Evolutionary conservation across 2,888 invertebrate genomes (phyloP).

Genomic region (Chrysomela aeneicollis): DNA sequence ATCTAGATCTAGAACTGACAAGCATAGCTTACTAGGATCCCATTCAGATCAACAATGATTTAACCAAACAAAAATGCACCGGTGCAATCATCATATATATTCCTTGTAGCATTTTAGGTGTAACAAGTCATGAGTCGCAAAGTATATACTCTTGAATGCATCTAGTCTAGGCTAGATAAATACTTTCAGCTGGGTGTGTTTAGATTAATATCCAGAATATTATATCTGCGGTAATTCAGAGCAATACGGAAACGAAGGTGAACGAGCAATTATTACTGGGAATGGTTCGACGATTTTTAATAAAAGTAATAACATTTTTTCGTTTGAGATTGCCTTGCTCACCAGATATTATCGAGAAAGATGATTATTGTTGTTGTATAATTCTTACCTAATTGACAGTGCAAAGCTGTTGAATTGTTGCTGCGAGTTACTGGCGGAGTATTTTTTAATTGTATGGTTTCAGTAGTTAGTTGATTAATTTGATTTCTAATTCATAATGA

Average conservation of each 20-base stretch:
- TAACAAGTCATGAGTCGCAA: too few species aligned
- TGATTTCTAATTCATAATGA: background rate
- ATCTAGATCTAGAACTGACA: too few species aligned
- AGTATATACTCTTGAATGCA: too few species aligned
- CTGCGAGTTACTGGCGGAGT: background rate
- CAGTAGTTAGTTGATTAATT: background rate
- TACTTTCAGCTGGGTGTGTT: too few species aligned
- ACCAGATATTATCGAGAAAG: constrained; percentile 4
- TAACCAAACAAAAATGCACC: too few species aligned
- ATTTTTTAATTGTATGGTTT: background rate
- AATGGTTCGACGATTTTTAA: constrained; percentile 17
- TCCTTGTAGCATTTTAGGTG: too few species aligned
- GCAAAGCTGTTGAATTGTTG: constrained; percentile 10
- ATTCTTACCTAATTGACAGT: constrained; percentile 11
- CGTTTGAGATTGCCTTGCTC: constrained; percentile 2
- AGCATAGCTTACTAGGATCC: too few species aligned
- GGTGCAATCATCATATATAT: too few species aligned
- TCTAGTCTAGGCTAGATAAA: too few species aligned
- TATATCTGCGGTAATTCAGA: constrained; percentile 7
- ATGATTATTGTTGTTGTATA: constrained; percentile 9
- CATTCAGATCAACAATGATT: too few species aligned
- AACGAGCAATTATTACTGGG: constrained; percentile 8
- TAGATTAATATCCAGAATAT: background rate
- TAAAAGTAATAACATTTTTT: constrained; percentile 11
- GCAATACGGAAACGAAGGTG: constrained; percentile 15